Base-by-base conservation (phyloP, 2,113 vertebrate genomes). In the Brachirus orientalis region DNA sequence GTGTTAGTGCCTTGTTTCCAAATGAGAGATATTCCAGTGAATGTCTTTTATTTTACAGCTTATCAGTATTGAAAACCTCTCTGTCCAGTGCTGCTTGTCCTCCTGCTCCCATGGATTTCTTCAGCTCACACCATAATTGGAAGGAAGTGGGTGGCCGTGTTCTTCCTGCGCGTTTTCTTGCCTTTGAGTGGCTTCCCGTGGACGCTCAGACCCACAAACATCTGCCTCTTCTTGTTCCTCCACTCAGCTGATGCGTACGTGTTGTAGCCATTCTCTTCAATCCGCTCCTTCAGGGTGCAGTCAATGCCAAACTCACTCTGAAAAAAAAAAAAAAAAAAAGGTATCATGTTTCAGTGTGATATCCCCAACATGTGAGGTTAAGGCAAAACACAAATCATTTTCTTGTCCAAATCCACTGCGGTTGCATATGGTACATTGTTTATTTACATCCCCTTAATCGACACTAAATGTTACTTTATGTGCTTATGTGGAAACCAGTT, bases 211-310 rank as follows among this genome's bases (percentile, higher is more conserved):
- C 96, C 95, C 75, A 98, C 95, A 46, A 98, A 99, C 97, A 99
- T 98, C 88, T 96, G 95, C 58, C 95, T 94, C 82, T 95, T 96
- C 9, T 95, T 97, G 86, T 96, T 95, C 83, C 92, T 96, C 97
- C 97, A 98, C 86, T 94, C 91, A 18, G 96, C 95, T 2, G 97
- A 98, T 0, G 97, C 96, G 0, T 99, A 99, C 1, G 97, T 99
- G 80, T 99, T 99, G 87, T 99, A 99, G 67, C 97, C 96, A 3
- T 98, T 99, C 92, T 99, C 97, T 90, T 99, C 96, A 75, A 99
- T 99, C 41, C 97, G 93, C 84, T 99, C 97, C 86, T 97, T 98
- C 88, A 99, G 85, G 70, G 95, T 96, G 91, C 97, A 99, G 89
- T 99, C 96, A 1, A 92, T 91, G 46, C 95, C 95, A 62, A 96